Evolutionary conservation across 2,888 invertebrate genomes (phyloP), one percentile per base, ranked within the genome.

Genomic region (Drosophila nr. perissopoda): DNA sequence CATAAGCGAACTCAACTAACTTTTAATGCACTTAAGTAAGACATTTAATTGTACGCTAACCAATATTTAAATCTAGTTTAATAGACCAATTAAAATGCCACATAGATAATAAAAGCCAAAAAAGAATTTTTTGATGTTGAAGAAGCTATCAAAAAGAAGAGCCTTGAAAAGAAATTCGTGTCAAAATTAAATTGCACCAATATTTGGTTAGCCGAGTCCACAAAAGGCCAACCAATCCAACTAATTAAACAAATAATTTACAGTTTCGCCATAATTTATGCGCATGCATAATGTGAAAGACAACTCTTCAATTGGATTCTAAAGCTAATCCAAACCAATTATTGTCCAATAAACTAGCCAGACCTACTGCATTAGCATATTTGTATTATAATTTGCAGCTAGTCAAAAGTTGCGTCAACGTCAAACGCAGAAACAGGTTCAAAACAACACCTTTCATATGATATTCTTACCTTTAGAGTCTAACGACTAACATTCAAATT

Each of bases 261-360:
- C 78, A 81, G 76, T 78, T 71, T 69, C 52, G 51, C 58, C 29
- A 68, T 82, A 87, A 83, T 85, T 82, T 85, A 83, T 83, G 85
- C 51, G 80, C 86, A 87, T 83, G 76, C 68, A 79, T 87, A 87
- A 72, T 78, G 18, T 61, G 67, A 69, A 54, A 48, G 29, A 27
- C 54, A 57, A 45, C 27, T 38, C 38, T 51, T 59, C 52, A 71
- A 65, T 71, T 38, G 58, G 48, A 57, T 69, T 70, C 78, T 62
- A 34, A 66, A 67, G 45, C 72, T 58, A 70, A 83, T 76, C 62
- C 72, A 57, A 70, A 61, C 48, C 75, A 75, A 83, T 75, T 78
- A 78, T 72, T 72, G 58, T 75, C 52, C 73, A 53, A 76, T 77
- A 77, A 77, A 76, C 58, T 59, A 54, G 72, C 27, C 40, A 58